These are phyloP conservation scores for Apodemus speciosus DNA, from an alignment of 2,113 vertebrate genomes.

Conservation along the genomic window DNA sequence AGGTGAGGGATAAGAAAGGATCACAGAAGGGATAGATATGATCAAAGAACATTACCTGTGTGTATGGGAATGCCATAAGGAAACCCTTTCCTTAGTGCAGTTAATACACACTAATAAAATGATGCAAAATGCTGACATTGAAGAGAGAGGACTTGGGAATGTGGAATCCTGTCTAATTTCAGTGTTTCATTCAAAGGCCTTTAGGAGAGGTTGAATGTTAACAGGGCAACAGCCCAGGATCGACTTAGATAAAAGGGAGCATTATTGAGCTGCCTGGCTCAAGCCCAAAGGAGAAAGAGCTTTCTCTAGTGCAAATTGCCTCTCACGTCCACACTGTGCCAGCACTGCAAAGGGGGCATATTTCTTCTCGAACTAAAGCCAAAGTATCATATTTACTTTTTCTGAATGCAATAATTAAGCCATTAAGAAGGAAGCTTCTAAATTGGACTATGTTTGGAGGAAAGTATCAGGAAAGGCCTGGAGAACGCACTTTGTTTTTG, in stretches of 20 bases:
- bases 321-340: constrained; percentile 73
- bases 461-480: constrained; percentile 64
- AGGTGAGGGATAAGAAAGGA: too few species aligned
- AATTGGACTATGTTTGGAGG: constrained; percentile 45
- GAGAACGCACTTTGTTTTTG: constrained; percentile 40
- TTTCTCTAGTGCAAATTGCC: constrained; percentile 78
- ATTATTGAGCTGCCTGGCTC: constrained; percentile 74
- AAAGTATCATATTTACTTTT: constrained; percentile 82
- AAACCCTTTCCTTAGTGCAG: neutral
- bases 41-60: neutral
- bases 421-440: constrained; percentile 75
- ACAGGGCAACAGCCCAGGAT: constrained; percentile 52
- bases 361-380: constrained; percentile 71
- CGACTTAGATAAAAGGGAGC: constrained; percentile 62
- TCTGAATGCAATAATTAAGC: constrained; percentile 80
- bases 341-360: constrained; percentile 76
- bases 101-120: neutral
- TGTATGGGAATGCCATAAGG: neutral
- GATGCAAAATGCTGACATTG: neutral
- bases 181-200: constrained; percentile 60
- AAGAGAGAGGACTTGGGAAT: neutral
- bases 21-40: neutral
- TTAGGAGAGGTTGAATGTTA: constrained; percentile 61
- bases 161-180: constrained; percentile 60
- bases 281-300: constrained; percentile 74